These are phyloP conservation scores for Ferrisia virgata DNA, from an alignment of 2,888 invertebrate species.

Conservation along the genomic window DNA sequence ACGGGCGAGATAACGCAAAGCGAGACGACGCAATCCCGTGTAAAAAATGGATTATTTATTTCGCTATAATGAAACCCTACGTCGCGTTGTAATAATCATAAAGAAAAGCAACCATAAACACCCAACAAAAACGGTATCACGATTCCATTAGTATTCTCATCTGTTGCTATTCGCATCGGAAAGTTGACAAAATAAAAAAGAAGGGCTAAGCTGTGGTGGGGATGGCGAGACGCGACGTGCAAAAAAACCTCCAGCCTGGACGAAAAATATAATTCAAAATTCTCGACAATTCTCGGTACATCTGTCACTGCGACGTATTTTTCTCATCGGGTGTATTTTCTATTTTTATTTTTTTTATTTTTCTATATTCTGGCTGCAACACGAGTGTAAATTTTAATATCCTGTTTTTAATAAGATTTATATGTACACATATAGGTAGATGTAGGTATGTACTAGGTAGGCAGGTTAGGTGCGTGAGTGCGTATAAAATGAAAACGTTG, in stretches of 20 bases:
- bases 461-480: too few species aligned
- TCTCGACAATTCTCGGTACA: slow-evolving; percentile 5
- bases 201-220: background rate
- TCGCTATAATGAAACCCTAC: background rate
- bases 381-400: slow-evolving; percentile 19
- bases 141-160: slow-evolving; percentile 11
- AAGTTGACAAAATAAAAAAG: background rate
- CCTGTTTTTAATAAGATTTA: slow-evolving; percentile 23
- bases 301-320: background rate
- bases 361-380: background rate
- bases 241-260: background rate
- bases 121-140: background rate
- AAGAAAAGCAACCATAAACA: background rate
- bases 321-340: background rate
- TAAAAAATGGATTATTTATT: background rate
- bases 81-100: background rate
- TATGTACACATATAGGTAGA: too few species aligned
- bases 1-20: too few species aligned
- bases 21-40: background rate
- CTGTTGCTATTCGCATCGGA: slow-evolving; percentile 9
- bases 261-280: background rate
- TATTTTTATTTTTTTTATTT: too few species aligned
- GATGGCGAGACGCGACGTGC: background rate
- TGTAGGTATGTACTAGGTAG: too few species aligned
- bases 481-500: background rate